phyloP scores from a whole-genome alignment of 1,140 invertebrate genomes.

The Meteorus sp. region DNA sequence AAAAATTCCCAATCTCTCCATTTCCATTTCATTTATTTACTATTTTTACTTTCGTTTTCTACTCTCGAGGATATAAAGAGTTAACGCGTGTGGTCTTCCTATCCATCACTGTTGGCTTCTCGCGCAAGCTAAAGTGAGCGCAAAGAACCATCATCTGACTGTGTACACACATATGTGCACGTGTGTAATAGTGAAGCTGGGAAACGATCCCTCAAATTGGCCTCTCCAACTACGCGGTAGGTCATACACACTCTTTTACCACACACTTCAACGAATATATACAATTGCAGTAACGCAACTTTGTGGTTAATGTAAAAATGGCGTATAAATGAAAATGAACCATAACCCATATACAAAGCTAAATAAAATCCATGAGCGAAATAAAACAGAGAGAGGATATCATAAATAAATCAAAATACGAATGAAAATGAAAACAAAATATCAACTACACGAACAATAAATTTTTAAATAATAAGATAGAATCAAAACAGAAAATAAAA shows the following conservation, averaged over 20 bases:
- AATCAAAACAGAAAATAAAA: neutral
- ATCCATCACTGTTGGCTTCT: slow-evolving; percentile 41
- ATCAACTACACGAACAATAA: too few relatives aligned
- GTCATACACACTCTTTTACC: slow-evolving; percentile 33
- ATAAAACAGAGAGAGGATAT: too few relatives aligned
- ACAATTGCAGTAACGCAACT: neutral
- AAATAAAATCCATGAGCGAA: too few relatives aligned
- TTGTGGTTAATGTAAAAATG: neutral
- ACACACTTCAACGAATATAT: neutral
- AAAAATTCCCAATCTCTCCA: too few relatives aligned
- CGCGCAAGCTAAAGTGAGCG: slow-evolving; percentile 40
- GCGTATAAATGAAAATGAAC: slow-evolving; percentile 4
- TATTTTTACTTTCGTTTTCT: too few relatives aligned
- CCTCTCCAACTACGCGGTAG: slow-evolving; percentile 42
- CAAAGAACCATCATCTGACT: slow-evolving; percentile 31
- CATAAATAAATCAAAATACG: too few relatives aligned
- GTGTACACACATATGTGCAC: neutral
- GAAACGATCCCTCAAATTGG: slow-evolving; percentile 49
- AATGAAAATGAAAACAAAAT: too few relatives aligned
- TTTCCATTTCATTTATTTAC: too few relatives aligned
- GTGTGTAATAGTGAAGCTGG: slow-evolving; percentile 35
- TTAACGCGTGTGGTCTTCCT: slow-evolving; percentile 42
- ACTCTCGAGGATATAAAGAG: slow-evolving; percentile 6
- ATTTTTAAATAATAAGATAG: neutral
- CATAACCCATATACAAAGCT: too few relatives aligned